Percentiles rank a stretch among this genome's conserved stretches.
Conservation (phyloP, 2,888 invertebrate genomes). For the Andrena bucephala region DNA sequence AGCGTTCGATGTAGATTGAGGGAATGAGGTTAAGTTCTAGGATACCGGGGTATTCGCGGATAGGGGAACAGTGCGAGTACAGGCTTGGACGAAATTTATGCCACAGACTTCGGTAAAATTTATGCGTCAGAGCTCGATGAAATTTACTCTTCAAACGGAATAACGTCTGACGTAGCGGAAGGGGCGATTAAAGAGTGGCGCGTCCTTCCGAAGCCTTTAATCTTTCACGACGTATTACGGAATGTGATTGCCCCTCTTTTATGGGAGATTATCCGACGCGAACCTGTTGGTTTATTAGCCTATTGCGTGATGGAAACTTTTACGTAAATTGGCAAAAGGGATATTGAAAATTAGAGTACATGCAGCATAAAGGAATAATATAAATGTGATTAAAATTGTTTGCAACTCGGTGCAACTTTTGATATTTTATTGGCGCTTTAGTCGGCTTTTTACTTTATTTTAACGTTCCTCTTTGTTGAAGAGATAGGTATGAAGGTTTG, state of each 20-base stretch:
- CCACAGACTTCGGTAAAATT: slow-evolving; percentile 35
- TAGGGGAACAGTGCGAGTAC: slow-evolving; percentile 46
- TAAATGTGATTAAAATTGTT: too few relatives aligned
- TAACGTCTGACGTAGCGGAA: slow-evolving; percentile 18
- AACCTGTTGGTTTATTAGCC: slow-evolving; percentile 5
- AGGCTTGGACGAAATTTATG: slow-evolving; percentile 48
- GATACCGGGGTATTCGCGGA: slow-evolving; percentile 60
- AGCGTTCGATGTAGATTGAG: slow-evolving; percentile 56
- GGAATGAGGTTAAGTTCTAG: slow-evolving; percentile 70
- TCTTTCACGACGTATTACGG: neutral
- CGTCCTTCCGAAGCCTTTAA: slow-evolving; percentile 19
- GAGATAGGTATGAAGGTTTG: too few relatives aligned
- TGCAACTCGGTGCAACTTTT: too few relatives aligned
- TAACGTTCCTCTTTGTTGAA: too few relatives aligned
- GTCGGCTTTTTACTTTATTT: too few relatives aligned
- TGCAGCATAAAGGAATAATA: neutral
- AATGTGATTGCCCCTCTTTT: slow-evolving; percentile 7
- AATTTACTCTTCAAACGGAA: slow-evolving; percentile 53
- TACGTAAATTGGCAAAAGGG: neutral
- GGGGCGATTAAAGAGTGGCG: slow-evolving; percentile 30
- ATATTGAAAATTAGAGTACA: neutral
- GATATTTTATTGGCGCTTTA: too few relatives aligned
- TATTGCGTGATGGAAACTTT: neutral
- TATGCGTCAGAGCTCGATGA: slow-evolving; percentile 41
- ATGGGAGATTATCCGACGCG: neutral